Conservation (phyloP, 2,888 invertebrate species). For the Lepetodrilus schrolli region DNA sequence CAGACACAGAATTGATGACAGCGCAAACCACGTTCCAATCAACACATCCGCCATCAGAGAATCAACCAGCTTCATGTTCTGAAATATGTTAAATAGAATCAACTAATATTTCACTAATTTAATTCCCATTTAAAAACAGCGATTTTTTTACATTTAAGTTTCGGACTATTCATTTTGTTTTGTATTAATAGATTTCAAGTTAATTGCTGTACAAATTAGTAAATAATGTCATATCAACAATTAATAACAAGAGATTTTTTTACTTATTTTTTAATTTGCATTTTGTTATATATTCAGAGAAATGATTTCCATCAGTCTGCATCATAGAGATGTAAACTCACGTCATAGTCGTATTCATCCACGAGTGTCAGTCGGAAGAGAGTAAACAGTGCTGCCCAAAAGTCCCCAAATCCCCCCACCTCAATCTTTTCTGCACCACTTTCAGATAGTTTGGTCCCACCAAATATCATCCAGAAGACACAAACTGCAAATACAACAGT, state of each 20-base stretch:
- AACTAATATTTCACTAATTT: too few relatives aligned
- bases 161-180: too few relatives aligned
- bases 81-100: conserved; percentile 11
- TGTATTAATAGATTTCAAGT: too few relatives aligned
- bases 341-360: conserved; percentile 73
- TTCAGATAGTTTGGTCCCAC: conserved; percentile 62
- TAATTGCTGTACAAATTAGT: too few relatives aligned
- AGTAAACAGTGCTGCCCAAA: conserved; percentile 61
- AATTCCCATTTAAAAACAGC: too few relatives aligned
- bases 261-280: too few relatives aligned
- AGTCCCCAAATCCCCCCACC: conserved; percentile 51
- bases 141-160: too few relatives aligned
- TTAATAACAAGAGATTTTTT: too few relatives aligned
- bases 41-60: conserved; percentile 70
- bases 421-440: conserved; percentile 35
- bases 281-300: too few relatives aligned
- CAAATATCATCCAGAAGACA: conserved; percentile 74
- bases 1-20: conserved; percentile 73
- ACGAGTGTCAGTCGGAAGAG: conserved; percentile 73
- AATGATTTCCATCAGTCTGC: too few relatives aligned
- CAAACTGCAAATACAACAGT: conserved; percentile 62
- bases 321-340: too few relatives aligned
- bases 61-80: conserved; percentile 64
- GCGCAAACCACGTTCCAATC: conserved; percentile 68
- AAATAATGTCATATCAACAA: too few relatives aligned